Evolutionary conservation across 2,888 invertebrate genomes (phyloP).

Genomic region (Tubulanus polymorphus): DNA sequence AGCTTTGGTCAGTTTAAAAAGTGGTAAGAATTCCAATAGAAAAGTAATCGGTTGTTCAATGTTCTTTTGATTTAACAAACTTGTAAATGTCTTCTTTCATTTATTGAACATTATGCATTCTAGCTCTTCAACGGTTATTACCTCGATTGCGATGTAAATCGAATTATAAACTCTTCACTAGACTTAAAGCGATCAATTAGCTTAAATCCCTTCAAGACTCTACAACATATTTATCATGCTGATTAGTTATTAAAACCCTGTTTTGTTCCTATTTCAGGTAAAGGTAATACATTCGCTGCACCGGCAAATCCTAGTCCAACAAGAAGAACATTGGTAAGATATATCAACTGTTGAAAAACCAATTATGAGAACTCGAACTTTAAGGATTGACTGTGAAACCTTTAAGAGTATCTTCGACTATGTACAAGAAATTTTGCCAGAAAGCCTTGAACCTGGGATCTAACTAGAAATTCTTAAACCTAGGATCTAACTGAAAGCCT

Average conservation of each 20-base stretch:
- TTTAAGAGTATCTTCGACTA: background rate
- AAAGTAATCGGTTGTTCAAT: background rate
- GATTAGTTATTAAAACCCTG: too few species aligned
- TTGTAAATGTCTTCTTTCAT: too few species aligned
- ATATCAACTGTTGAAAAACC: constrained; percentile 10
- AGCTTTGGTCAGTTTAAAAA: constrained; percentile 60
- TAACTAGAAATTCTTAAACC: too few species aligned
- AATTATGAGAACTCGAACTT: background rate
- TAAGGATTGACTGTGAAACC: background rate
- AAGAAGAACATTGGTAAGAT: constrained; percentile 10
- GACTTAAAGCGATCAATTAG: too few species aligned
- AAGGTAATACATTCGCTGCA: constrained; percentile 15
- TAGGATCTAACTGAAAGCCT: too few species aligned
- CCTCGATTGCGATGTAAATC: too few species aligned
- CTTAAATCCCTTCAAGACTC: too few species aligned
- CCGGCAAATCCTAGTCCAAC: constrained; percentile 25
- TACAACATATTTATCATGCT: too few species aligned
- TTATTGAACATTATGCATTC: too few species aligned
- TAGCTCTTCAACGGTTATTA: too few species aligned
- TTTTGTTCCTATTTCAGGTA: constrained; percentile 5
- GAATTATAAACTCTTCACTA: too few species aligned
- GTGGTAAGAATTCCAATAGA: constrained; percentile 50
- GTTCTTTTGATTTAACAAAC: too few species aligned
- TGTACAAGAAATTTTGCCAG: background rate
- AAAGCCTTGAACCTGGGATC: background rate